Conservation (phyloP, 2,797 vertebrate genomes). For the Paedocypris micromegethes region DNA sequence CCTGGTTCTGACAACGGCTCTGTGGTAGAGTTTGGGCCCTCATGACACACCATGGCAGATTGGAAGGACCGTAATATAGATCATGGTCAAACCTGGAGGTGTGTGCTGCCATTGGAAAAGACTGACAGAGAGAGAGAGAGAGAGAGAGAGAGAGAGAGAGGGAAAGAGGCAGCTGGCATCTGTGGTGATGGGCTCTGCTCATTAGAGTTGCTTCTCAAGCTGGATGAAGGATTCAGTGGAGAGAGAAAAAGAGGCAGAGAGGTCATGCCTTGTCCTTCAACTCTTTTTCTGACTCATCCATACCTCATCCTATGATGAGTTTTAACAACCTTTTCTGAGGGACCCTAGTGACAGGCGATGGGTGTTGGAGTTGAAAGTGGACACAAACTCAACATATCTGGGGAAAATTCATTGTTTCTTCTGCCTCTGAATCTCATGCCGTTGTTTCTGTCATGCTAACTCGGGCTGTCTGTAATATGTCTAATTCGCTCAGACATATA, state of each 20-base stretch:
- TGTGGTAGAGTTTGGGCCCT: conserved; percentile 25
- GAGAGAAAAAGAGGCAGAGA: conserved; percentile 29
- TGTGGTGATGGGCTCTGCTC: conserved; percentile 54
- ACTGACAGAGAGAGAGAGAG: conserved; percentile 37
- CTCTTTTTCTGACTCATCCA: conserved; percentile 11
- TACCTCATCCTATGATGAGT: conserved; percentile 27
- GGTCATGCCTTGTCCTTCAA: conserved; percentile 50
- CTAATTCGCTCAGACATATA: conserved; percentile 24
- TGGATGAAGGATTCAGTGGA: conserved; percentile 49
- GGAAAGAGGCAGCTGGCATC: conserved; percentile 44
- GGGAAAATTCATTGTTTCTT: conserved; percentile 1
- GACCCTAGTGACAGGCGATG: conserved; percentile 27
- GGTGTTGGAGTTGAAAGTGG: conserved; percentile 2
- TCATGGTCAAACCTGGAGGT: conserved; percentile 33
- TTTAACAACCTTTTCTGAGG: conserved; percentile 31
- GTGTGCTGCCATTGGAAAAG: conserved; percentile 23
- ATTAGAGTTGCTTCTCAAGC: conserved; percentile 62
- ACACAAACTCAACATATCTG: conserved; percentile 5
- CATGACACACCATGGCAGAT: conserved; percentile 38
- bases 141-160: conserved; percentile 18
- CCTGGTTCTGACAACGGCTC: conserved; percentile 34
- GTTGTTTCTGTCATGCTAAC: conserved; percentile 21
- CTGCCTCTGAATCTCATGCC: conserved; percentile 1
- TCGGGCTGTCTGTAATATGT: conserved; percentile 31
- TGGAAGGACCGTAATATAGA: conserved; percentile 38